Evolutionary conservation across 2,888 invertebrate genomes (phyloP).

Genomic region (Laspeyria flexula): DNA sequence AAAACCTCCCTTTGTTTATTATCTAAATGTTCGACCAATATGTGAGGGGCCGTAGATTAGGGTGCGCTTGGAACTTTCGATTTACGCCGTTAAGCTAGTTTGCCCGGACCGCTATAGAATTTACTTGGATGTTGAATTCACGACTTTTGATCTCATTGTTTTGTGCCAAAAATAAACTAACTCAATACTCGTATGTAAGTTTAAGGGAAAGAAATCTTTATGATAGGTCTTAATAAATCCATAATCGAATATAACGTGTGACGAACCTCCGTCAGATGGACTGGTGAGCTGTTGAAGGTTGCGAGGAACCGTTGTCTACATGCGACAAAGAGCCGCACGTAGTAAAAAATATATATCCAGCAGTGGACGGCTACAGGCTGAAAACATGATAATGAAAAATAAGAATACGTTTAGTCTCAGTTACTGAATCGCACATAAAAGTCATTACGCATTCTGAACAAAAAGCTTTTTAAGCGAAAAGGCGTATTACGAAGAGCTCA

Average conservation of each 20-base stretch:
- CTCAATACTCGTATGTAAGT: too few relatives aligned
- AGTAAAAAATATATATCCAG: too few relatives aligned
- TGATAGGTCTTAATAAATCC: too few relatives aligned
- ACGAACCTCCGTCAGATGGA: too few relatives aligned
- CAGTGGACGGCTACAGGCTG: too few relatives aligned
- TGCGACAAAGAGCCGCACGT: too few relatives aligned
- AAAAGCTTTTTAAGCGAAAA: conserved; percentile 41
- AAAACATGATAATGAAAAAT: too few relatives aligned
- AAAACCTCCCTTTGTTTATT: conserved; percentile 40
- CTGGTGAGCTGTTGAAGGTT: too few relatives aligned
- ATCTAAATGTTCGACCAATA: conserved; percentile 42
- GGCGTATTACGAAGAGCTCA: conserved; percentile 32
- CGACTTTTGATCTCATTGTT: conserved; percentile 42
- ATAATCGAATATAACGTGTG: too few relatives aligned
- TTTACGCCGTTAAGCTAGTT: conserved; percentile 41
- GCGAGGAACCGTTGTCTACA: too few relatives aligned
- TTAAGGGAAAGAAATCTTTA: too few relatives aligned
- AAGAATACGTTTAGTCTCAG: too few relatives aligned
- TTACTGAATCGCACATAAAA: conserved; percentile 21
- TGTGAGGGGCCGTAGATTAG: conserved; percentile 42
- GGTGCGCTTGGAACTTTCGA: conserved; percentile 40
- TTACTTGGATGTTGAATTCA: conserved; percentile 41
- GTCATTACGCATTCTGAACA: conserved; percentile 30
- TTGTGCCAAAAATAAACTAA: conserved; percentile 27
- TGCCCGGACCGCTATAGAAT: conserved; percentile 28